These are phyloP conservation scores for Luehdorfia chinensis DNA, from an alignment of 1,140 invertebrate species.

Conservation along the genomic window DNA sequence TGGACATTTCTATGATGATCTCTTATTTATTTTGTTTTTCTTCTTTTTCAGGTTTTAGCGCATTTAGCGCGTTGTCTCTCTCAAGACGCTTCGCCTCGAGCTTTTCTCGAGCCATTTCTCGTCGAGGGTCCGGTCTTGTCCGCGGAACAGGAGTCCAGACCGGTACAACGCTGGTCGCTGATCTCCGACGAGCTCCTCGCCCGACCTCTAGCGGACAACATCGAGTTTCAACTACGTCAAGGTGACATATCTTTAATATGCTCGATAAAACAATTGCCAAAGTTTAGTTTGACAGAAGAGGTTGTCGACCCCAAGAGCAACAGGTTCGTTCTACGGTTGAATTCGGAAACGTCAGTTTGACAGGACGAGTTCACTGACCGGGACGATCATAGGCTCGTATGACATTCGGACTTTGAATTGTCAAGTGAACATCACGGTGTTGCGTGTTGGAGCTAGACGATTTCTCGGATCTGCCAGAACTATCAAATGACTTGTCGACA, in stretches of 20 bases:
- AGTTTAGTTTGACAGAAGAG: conserved; percentile 96
- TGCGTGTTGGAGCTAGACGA: too few species aligned
- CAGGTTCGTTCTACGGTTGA: conserved; percentile 95
- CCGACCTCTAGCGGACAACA: conserved; percentile 87
- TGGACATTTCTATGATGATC: too few species aligned
- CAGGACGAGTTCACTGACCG: conserved; percentile 51
- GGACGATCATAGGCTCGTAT: conserved; percentile 55
- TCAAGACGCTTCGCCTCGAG: conserved; percentile 94
- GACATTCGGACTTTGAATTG: conserved; percentile 55
- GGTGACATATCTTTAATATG: conserved; percentile 96
- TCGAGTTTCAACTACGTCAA: conserved; percentile 94
- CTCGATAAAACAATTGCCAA: conserved; percentile 89
- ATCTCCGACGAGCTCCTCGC: conserved; percentile 94
- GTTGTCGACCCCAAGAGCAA: conserved; percentile 97
- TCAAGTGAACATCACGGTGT: too few species aligned
- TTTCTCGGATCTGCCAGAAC: too few species aligned
- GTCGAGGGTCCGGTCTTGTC: conserved; percentile 87
- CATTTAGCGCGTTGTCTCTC: conserved; percentile 94
- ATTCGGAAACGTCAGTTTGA: conserved; percentile 98
- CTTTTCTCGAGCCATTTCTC: conserved; percentile 94
- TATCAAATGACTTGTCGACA: too few species aligned
- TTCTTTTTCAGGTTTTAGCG: conserved; percentile 76
- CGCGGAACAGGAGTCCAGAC: conserved; percentile 86
- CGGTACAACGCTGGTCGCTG: conserved; percentile 93
- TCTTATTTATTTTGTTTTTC: too few species aligned